Evolutionary conservation across 2,888 invertebrate species (phyloP), one percentile per base, ranked within the genome.

Genomic region (Ectemnius lituratus): DNA sequence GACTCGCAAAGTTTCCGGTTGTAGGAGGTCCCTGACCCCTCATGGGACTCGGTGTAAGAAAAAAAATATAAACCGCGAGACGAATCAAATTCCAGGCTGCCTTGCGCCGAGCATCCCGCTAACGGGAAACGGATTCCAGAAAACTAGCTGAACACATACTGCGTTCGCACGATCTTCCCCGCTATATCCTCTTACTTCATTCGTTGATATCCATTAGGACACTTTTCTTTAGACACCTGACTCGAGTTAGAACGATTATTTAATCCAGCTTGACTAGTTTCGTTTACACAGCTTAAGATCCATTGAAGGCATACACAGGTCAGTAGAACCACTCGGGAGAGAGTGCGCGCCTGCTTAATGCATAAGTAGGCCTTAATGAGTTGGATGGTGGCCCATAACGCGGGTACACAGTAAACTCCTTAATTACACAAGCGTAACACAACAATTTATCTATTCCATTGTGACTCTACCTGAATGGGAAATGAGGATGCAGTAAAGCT

Each of bases 101-200:
- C 58, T 64, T 61, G 67, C 13, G 73, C 56, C 72, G 66, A 65
- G 65, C 68, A 61, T 62, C n/a, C 56, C 67, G 47, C 70, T 84
- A 84, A 84, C 84, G 84, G 84, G 80, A 84, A 84, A 62, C 62
- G 68, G 76, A 84, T 84, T 84, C 82, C 84, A 77, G 73, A 80
- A 84, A 82, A 78, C 82, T 79, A 76, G 81, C 76, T 76, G 78
- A 73, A 79, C 75, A 62, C 67, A 49, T 6, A 37, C 37, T 6
- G 45, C 60, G 37, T 66, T 63, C 67, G 65, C 67, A 67, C 67
- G 67, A 72, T 75, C 67, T 62, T 66, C 37, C 27, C 57, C 28
- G 45, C 18, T 37, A 45, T 49, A 27, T 14, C 16, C 11, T 46
- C 37, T 68, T 63, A 28, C 1, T 8, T 37, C 5, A 6, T 37